Evolutionary conservation across 1,140 invertebrate species (phyloP).

Genomic region (Lysiphlebus fabarum): DNA sequence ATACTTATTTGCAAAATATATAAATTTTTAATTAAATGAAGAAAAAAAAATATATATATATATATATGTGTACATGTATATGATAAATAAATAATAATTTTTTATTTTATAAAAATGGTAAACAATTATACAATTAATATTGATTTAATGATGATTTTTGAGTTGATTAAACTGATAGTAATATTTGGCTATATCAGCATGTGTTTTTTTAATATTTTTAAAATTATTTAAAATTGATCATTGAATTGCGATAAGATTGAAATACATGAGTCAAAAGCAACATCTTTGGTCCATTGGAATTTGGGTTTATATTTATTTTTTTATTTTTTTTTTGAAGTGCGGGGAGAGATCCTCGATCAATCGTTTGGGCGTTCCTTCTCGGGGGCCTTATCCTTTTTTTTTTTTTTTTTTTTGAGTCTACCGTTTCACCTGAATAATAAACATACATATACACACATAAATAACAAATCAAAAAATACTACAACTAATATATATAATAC

Average conservation of each 20-base stretch:
- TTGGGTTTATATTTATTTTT: neutral
- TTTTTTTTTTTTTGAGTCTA: constrained; percentile 1
- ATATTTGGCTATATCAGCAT: constrained; percentile 3
- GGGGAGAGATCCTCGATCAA: constrained; percentile 18
- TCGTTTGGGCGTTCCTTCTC: constrained; percentile 21
- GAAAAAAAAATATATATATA: too few relatives aligned
- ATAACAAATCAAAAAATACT: neutral
- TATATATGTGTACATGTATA: too few relatives aligned
- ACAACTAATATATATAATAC: too few relatives aligned
- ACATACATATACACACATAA: neutral
- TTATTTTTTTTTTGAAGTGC: neutral
- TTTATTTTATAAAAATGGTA: neutral
- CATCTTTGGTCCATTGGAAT: neutral
- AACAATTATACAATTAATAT: constrained; percentile 12
- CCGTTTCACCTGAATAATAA: constrained; percentile 7
- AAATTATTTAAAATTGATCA: constrained; percentile 4
- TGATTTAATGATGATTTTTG: constrained; percentile 10
- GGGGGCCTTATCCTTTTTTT: neutral
- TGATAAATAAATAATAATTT: too few relatives aligned
- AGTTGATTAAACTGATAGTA: neutral
- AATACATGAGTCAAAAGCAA: constrained; percentile 15
- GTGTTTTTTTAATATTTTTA: constrained; percentile 15
- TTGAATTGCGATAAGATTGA: constrained; percentile 14
- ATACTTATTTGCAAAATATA: too few relatives aligned
- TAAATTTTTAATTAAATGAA: too few relatives aligned